A percentile compares a stretch with the other conserved stretches of the same genome.
Conservation (phyloP, 2,797 vertebrate genomes). For the Phoebastria nigripes region DNA sequence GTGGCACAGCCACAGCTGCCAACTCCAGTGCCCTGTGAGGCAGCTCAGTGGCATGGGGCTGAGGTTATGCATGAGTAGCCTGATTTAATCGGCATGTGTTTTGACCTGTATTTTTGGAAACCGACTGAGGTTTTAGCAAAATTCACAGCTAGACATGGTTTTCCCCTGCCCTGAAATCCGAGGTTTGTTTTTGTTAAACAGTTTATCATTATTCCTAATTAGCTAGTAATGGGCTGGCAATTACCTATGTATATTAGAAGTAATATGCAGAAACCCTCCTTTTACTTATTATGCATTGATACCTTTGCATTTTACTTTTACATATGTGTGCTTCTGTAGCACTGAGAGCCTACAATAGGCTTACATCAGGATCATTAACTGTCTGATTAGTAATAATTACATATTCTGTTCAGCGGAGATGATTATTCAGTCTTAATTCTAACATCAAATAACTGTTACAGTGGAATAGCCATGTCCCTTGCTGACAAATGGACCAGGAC, state of each 20-base stretch:
- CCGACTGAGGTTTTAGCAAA: background rate
- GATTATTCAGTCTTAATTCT: background rate
- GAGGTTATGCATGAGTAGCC: background rate
- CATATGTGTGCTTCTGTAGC: background rate
- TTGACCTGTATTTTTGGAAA: background rate
- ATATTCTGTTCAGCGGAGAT: background rate
- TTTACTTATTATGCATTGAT: background rate
- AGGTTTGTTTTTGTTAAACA: slow-evolving; percentile 34
- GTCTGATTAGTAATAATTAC: slow-evolving; percentile 16
- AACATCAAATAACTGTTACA: background rate
- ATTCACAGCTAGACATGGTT: background rate
- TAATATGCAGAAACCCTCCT: background rate
- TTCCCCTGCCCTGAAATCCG: background rate
- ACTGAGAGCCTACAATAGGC: background rate
- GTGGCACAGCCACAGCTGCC: background rate
- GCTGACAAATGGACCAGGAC: background rate
- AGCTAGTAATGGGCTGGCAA: slow-evolving; percentile 30
- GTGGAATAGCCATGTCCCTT: background rate
- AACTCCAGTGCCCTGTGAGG: background rate
- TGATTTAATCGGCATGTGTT: background rate
- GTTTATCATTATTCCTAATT: slow-evolving; percentile 49
- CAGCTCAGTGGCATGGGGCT: background rate
- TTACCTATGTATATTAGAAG: background rate
- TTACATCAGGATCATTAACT: slow-evolving; percentile 1
- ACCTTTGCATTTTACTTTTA: slow-evolving; percentile 24